These are phyloP conservation scores for Pterophyllum scalare DNA, from an alignment of 2,113 vertebrate genomes.

Conservation along the genomic window DNA sequence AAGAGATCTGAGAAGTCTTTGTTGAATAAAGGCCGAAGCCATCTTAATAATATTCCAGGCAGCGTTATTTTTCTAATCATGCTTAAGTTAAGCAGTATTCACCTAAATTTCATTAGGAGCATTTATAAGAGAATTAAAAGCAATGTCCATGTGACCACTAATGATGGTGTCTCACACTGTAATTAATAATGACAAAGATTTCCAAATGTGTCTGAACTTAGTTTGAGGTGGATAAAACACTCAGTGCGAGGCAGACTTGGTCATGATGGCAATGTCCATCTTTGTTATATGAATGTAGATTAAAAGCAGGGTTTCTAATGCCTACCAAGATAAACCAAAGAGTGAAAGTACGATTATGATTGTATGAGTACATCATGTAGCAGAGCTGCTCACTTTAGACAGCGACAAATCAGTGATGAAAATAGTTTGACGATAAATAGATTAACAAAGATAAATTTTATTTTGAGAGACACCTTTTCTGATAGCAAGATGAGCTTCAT, in stretches of 20 bases:
- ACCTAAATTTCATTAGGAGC: no score
- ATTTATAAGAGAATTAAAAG: no score
- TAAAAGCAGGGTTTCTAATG: not conserved
- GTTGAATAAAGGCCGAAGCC: not conserved
- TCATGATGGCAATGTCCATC: not conserved
- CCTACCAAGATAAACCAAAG: not conserved
- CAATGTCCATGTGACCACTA: no score
- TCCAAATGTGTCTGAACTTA: not conserved
- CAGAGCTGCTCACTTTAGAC: not conserved
- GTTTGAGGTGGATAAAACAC: not conserved
- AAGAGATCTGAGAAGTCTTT: not conserved
- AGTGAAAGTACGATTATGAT: not conserved
- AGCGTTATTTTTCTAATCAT: no score
- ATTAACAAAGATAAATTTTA: not conserved
- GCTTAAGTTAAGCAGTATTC: no score
- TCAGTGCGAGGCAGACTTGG: not conserved
- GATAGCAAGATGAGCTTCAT: not conserved
- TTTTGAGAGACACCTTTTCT: not conserved
- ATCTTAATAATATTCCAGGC: not conserved
- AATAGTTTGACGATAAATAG: not conserved
- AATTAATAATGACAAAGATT: not conserved
- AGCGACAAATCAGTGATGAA: not conserved
- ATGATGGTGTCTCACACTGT: not conserved
- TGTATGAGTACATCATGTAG: not conserved
- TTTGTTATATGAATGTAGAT: not conserved